Percentiles rank a stretch among this genome's conserved stretches.
phyloP scores from a whole-genome alignment of 2,797 vertebrate species.

The Aphelocoma californica region DNA sequence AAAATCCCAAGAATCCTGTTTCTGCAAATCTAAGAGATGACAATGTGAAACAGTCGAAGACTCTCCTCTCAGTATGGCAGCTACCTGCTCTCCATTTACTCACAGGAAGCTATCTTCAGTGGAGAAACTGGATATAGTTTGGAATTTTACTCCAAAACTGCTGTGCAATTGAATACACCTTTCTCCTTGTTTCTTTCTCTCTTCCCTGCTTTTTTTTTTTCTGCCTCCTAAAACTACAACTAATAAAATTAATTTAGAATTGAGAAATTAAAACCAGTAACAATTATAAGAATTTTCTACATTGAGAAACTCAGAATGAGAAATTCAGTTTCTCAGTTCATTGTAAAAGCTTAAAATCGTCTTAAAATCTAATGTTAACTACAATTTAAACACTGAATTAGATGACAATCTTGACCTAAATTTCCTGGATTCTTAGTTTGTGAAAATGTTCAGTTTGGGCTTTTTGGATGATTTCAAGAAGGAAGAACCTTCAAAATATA shows the following conservation, averaged over 20 bases:
- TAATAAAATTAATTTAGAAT: neutral
- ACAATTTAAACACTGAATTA: neutral
- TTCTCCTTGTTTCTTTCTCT: neutral
- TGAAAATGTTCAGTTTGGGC: neutral
- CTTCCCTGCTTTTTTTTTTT: no score
- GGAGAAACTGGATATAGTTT: neutral
- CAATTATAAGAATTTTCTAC: neutral
- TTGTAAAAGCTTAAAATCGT: neutral
- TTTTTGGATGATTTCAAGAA: neutral
- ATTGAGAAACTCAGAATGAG: neutral
- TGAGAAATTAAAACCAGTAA: neutral
- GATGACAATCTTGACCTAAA: neutral
- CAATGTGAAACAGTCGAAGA: neutral
- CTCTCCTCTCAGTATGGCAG: neutral
- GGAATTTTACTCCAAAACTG: neutral
- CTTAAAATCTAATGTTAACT: neutral
- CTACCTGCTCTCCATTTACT: neutral
- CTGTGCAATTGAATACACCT: accelerated
- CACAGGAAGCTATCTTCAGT: neutral
- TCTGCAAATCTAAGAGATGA: neutral
- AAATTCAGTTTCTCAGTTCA: neutral
- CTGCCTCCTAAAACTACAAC: neutral
- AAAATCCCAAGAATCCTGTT: neutral
- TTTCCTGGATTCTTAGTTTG: neutral
- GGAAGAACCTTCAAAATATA: neutral